Conservation (phyloP, 2,888 invertebrate species). For the Salticus scenicus region DNA sequence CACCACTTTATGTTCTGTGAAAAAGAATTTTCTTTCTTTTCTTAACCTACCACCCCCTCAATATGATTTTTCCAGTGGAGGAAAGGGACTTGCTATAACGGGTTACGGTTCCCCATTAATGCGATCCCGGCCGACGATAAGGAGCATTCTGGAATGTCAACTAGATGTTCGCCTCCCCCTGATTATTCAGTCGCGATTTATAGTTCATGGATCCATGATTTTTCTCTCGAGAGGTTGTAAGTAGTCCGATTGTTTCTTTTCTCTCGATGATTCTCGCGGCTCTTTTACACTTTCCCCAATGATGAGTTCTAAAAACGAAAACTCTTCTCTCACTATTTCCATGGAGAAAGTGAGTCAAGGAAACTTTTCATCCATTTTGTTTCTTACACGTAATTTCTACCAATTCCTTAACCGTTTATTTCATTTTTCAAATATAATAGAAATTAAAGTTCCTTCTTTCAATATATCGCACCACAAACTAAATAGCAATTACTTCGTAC, state of each 20-base stretch:
- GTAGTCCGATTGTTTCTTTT: constrained; percentile 16
- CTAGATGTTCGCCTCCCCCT: constrained; percentile 10
- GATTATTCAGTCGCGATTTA: constrained; percentile 38
- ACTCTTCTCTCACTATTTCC: neutral
- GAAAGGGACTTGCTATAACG: constrained; percentile 5
- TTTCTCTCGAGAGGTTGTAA: constrained; percentile 18
- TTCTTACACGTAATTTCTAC: too few relatives aligned
- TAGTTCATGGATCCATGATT: constrained; percentile 39
- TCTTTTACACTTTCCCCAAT: constrained; percentile 19
- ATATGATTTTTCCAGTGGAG: constrained; percentile 8
- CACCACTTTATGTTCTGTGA: constrained; percentile 15
- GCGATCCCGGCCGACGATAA: constrained; percentile 21
- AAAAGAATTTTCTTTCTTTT: neutral
- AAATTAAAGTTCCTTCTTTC: too few relatives aligned
- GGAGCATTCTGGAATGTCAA: constrained; percentile 46
- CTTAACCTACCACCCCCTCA: neutral
- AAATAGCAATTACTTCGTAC: too few relatives aligned
- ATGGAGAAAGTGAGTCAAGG: neutral
- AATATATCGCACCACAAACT: too few relatives aligned
- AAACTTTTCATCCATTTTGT: constrained; percentile 2
- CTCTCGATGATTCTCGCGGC: constrained; percentile 8
- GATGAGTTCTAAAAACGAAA: neutral
- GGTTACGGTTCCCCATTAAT: constrained; percentile 24
- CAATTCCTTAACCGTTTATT: too few relatives aligned
- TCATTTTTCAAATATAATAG: too few relatives aligned